Conservation (phyloP, 2,113 vertebrate species). For the Eptesicus fuscus region DNA sequence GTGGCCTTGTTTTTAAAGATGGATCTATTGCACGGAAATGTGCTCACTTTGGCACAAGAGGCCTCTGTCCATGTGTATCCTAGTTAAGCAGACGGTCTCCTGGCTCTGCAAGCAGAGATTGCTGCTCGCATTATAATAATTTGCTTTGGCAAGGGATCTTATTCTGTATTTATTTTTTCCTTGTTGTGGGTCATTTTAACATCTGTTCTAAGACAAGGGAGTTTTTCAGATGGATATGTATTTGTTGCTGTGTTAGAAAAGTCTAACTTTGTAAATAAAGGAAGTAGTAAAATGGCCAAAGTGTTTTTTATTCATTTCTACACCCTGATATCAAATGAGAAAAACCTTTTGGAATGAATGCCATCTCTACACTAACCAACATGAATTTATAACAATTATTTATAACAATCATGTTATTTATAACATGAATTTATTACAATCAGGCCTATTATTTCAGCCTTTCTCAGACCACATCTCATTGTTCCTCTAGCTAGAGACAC, state of each 20-base stretch:
- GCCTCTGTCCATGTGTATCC: neutral
- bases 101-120: neutral
- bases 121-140: neutral
- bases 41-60: neutral
- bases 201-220: neutral
- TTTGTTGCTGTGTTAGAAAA: conserved; percentile 41
- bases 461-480: neutral
- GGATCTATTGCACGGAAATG: neutral
- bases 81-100: neutral
- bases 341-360: neutral
- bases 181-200: conserved; percentile 13
- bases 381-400: neutral
- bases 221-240: conserved; percentile 10
- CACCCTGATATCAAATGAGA: neutral
- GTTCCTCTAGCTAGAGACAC: neutral
- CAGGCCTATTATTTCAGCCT: neutral
- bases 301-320: neutral
- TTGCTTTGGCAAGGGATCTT: conserved; percentile 16
- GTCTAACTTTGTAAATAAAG: conserved; percentile 32
- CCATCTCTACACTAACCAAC: neutral
- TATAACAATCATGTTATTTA: too few relatives aligned
- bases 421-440: neutral
- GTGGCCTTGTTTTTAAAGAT: neutral
- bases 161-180: conserved; percentile 26
- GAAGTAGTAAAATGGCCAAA: conserved; percentile 10